phyloP scores from a whole-genome alignment of 2,888 invertebrate species.

The Callyntrura guangdongensis region DNA sequence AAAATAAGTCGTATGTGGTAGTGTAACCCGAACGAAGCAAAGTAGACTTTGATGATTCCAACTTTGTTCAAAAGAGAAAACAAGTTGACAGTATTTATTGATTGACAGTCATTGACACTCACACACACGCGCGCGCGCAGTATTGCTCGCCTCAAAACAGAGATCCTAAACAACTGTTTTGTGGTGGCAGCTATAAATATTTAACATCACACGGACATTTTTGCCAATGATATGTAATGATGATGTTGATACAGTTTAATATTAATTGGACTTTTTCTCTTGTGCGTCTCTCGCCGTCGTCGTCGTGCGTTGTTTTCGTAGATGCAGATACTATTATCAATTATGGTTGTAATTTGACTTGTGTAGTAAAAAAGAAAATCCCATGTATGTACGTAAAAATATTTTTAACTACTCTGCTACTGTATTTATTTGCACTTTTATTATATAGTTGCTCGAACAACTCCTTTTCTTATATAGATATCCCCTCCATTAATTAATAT shows the following conservation, averaged over 20 bases:
- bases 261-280: slow-evolving; percentile 53
- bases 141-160: slow-evolving; percentile 15
- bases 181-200: slow-evolving; percentile 32
- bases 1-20: slow-evolving; percentile 44
- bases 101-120: slow-evolving; percentile 31
- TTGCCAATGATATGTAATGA: slow-evolving; percentile 12
- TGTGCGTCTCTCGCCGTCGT: slow-evolving; percentile 36
- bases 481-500: slow-evolving; percentile 23
- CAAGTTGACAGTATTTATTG: slow-evolving; percentile 58
- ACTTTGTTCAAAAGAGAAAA: slow-evolving; percentile 51
- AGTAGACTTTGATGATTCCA: slow-evolving; percentile 57
- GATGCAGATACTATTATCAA: slow-evolving; percentile 46
- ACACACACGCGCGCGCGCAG: neutral
- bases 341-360: slow-evolving; percentile 66
- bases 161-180: slow-evolving; percentile 15
- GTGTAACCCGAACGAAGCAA: slow-evolving; percentile 42
- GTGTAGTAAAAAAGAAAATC: slow-evolving; percentile 57
- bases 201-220: slow-evolving; percentile 19
- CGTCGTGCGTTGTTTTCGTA: slow-evolving; percentile 49
- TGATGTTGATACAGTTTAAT: slow-evolving; percentile 9
- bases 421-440: slow-evolving; percentile 64
- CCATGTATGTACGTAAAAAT: slow-evolving; percentile 43
- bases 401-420: slow-evolving; percentile 56
- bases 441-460: neutral
- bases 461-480: slow-evolving; percentile 20